Evolutionary conservation across 2,888 invertebrate species (phyloP), one percentile per base, ranked within the genome.

Genomic region (Agrypnus murinus): DNA sequence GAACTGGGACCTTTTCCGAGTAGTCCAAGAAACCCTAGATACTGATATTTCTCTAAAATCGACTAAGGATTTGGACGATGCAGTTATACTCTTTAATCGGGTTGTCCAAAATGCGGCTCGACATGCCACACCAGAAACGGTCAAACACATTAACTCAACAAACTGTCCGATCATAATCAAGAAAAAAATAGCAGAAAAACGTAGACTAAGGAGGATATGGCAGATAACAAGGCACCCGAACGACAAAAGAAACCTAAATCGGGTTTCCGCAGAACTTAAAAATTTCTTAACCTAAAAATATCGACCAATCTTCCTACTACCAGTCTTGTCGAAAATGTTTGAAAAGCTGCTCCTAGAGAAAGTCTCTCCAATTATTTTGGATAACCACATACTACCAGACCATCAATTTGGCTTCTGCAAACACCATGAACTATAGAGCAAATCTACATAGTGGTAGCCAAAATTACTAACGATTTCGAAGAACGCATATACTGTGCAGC

Each of bases 61-160:
- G 7, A 65, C 53, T 7, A 63, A 57, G 36, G 68, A 76, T 17
- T 74, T 77, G 5, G 75, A 77, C 7, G 57, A 48, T n/a, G 75
- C 69, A n/a, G 53, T 59, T 17, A 63, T 72, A 53, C 48, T 65
- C 9, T 45, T 77, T 12, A 72, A 63, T 12, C 38, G 60, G 55
- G 5, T 64, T 8, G 70, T 76, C 43, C 43, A n/a, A n/a, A n/a
- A n/a, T n/a, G n/a, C n/a, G n/a, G n/a, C n/a, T n/a, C n/a, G n/a
- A n/a, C n/a, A n/a, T n/a, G 43, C 43, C 43, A 43, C 43, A 43
- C 43, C 43, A 7, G 17, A 48, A 32, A n/a, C 34, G 55, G 34
- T 55, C 55, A 55, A 55, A 32, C 10, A 55, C 55, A 55, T 55
- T 34, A 55, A n/a, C 31, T 48, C 50, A 70, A 31, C 15, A 59